Percentiles rank a stretch among this genome's conserved stretches.
These are phyloP conservation scores for Mastacembelus armatus DNA, from an alignment of 2,797 vertebrate genomes.

Conservation along the genomic window DNA sequence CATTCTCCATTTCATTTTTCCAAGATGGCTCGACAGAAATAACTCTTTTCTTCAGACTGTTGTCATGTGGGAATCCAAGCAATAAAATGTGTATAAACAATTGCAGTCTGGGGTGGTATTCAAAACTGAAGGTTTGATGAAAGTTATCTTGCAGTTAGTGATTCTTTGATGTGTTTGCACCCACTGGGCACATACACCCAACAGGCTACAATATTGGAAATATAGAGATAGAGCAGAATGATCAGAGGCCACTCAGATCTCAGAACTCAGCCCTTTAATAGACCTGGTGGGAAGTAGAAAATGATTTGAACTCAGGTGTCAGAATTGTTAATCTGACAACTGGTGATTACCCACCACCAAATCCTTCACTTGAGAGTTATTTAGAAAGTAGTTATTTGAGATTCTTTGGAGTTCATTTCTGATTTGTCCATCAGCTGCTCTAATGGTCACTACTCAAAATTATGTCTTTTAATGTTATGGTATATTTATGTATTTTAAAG, in stretches of 20 bases:
- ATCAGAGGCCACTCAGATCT: not conserved
- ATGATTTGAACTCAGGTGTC: not conserved
- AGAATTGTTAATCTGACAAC: not conserved
- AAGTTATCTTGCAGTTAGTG: slow-evolving; percentile 20
- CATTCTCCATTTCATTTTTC: slow-evolving; percentile 42
- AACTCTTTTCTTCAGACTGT: slow-evolving; percentile 14
- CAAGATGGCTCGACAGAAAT: slow-evolving; percentile 22
- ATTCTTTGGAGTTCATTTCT: not conserved
- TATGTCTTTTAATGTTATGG: no score
- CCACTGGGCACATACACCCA: not conserved
- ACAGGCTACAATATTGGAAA: not conserved
- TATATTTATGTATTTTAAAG: no score
- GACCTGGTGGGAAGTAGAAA: not conserved
- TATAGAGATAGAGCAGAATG: not conserved
- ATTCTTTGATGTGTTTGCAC: slow-evolving; percentile 17
- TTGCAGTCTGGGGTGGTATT: slow-evolving; percentile 39
- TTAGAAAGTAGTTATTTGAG: not conserved
- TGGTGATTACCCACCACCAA: not conserved
- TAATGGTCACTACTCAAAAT: not conserved
- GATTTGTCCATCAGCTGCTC: no score
- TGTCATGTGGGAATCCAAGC: slow-evolving; percentile 44
- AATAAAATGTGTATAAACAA: slow-evolving; percentile 29
- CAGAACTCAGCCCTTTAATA: not conserved
- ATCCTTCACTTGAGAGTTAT: not conserved
- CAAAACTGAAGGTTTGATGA: slow-evolving; percentile 33